Conservation (phyloP, 2,888 invertebrate species). For the Biston betularia region DNA sequence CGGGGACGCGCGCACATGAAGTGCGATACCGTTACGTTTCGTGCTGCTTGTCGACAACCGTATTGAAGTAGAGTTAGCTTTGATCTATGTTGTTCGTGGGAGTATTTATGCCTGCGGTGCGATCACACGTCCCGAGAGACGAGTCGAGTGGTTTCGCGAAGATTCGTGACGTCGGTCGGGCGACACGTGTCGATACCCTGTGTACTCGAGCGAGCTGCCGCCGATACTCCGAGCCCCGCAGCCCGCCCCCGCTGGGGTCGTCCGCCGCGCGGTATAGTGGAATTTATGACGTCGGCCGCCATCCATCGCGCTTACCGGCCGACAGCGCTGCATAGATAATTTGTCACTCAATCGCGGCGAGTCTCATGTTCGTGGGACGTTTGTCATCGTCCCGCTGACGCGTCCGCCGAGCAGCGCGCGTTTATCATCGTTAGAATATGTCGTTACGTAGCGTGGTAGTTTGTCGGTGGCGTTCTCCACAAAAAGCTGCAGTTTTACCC, state of each 20-base stretch:
- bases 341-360: slow-evolving; percentile 44
- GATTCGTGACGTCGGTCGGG: too few species aligned
- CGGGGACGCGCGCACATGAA: slow-evolving; percentile 15
- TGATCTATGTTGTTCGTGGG: background rate
- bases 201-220: background rate
- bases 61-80: too few species aligned
- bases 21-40: background rate
- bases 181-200: too few species aligned
- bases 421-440: too few species aligned
- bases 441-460: too few species aligned
- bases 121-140: too few species aligned
- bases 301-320: slow-evolving; percentile 75
- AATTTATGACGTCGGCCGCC: slow-evolving; percentile 66
- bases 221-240: background rate
- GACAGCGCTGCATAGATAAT: slow-evolving; percentile 58
- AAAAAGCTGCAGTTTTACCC: background rate
- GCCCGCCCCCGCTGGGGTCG: slow-evolving; percentile 10
- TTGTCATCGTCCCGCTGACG: slow-evolving; percentile 10
- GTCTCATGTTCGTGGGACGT: slow-evolving; percentile 18
- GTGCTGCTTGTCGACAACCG: background rate
- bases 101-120: too few species aligned
- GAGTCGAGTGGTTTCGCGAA: too few species aligned
- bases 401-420: background rate
- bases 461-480: background rate
- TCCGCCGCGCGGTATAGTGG: slow-evolving; percentile 49